Evolutionary conservation across 2,113 vertebrate species (phyloP).

Genomic region (Tricholaema leucomelas): DNA sequence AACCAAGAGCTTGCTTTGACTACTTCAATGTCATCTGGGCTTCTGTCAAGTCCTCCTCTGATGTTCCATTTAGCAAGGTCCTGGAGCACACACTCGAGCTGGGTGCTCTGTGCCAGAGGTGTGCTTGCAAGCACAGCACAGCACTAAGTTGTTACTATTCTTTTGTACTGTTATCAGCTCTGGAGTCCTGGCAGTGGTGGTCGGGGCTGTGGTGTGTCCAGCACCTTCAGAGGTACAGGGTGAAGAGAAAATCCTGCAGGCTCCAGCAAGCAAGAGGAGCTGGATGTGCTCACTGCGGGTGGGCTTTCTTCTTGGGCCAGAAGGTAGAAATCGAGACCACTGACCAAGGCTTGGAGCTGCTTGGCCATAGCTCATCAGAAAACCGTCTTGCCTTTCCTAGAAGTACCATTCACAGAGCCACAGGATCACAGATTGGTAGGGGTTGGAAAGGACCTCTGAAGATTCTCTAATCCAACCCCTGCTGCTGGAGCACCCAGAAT

Average conservation of each 20-base stretch:
- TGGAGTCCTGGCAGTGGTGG: neutral
- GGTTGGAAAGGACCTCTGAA: too few species aligned
- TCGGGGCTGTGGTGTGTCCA: neutral
- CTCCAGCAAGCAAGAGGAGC: neutral
- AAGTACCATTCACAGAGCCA: neutral
- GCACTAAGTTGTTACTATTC: too few species aligned
- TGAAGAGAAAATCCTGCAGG: neutral
- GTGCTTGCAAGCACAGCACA: neutral
- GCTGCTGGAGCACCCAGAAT: too few species aligned
- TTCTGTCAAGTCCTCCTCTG: slow-evolving; percentile 4
- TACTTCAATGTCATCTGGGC: neutral
- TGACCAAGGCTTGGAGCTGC: neutral
- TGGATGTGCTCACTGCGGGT: accelerated
- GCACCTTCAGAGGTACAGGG: accelerated
- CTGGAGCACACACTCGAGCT: neutral
- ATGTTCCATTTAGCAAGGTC: neutral
- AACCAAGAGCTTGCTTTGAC: neutral
- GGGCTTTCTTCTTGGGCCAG: neutral
- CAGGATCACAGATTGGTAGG: too few species aligned
- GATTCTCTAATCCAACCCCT: too few species aligned
- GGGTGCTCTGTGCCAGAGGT: neutral
- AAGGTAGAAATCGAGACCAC: neutral
- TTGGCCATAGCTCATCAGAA: neutral
- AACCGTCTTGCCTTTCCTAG: neutral
- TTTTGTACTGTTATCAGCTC: neutral